Conservation (phyloP, 1,140 invertebrate genomes). For the Pseudomyrmex sp. region DNA sequence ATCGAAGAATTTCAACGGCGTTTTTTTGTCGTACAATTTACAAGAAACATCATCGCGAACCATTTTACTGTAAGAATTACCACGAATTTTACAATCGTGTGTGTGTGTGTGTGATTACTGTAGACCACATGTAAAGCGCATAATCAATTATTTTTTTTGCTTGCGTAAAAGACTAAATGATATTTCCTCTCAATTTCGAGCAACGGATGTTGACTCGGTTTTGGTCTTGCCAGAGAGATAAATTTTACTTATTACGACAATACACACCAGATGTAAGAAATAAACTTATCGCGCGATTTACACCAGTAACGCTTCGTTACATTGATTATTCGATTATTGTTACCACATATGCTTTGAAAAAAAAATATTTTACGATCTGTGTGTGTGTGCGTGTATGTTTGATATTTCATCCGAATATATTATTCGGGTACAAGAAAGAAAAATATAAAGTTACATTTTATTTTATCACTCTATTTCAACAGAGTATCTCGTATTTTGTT, state of each 20-base stretch:
- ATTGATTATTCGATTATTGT: slow-evolving; percentile 29
- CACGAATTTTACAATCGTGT: slow-evolving; percentile 57
- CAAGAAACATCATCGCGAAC: slow-evolving; percentile 10
- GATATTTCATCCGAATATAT: slow-evolving; percentile 25
- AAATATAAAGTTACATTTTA: slow-evolving; percentile 8
- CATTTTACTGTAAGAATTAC: slow-evolving; percentile 44
- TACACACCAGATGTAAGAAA: slow-evolving; percentile 24
- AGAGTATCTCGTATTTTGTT: too few species aligned
- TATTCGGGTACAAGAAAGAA: background rate
- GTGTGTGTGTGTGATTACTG: background rate
- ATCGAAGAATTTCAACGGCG: background rate
- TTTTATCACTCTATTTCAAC: too few species aligned
- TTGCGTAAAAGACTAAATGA: background rate
- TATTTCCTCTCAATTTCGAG: slow-evolving; percentile 10
- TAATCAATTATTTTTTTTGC: slow-evolving; percentile 21
- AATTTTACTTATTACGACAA: background rate
- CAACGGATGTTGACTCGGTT: slow-evolving; percentile 36
- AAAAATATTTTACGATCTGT: slow-evolving; percentile 19
- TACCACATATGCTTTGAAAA: background rate
- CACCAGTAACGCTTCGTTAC: slow-evolving; percentile 38
- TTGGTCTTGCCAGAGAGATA: slow-evolving; percentile 14
- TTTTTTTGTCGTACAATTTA: slow-evolving; percentile 24
- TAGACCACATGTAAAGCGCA: slow-evolving; percentile 23
- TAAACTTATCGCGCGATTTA: slow-evolving; percentile 38
- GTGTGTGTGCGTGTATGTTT: background rate